These are phyloP conservation scores for Eupelmus urozonus DNA, from an alignment of 2,888 invertebrate species.

Conservation along the genomic window DNA sequence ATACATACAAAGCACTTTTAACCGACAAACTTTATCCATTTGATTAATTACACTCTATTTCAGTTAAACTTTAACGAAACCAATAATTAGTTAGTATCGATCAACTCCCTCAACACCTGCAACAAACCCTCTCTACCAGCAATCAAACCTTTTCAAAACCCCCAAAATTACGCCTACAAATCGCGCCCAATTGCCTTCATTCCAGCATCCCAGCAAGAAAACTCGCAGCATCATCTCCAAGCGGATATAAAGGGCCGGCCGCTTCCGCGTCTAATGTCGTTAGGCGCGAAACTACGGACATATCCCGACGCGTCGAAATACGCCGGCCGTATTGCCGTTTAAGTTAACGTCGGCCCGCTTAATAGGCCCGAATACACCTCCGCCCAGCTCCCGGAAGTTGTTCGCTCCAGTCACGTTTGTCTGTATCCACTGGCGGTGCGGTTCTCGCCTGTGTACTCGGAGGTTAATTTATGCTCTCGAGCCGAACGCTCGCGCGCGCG, in stretches of 20 bases:
- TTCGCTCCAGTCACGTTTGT: slow-evolving; percentile 7
- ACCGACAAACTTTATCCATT: too few relatives aligned
- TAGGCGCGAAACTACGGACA: slow-evolving; percentile 17
- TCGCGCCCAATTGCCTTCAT: too few relatives aligned
- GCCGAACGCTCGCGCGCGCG: background rate
- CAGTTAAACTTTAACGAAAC: too few relatives aligned
- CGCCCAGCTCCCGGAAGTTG: background rate
- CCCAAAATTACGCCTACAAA: too few relatives aligned
- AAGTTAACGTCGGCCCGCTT: slow-evolving; percentile 59
- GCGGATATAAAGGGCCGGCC: background rate
- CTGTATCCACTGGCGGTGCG: background rate
- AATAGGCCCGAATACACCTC: slow-evolving; percentile 59
- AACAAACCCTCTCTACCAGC: too few relatives aligned
- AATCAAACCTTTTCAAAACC: too few relatives aligned
- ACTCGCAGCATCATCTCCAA: too few relatives aligned
- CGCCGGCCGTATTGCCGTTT: slow-evolving; percentile 54
- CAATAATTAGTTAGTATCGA: too few relatives aligned
- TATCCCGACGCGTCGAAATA: background rate
- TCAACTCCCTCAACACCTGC: too few relatives aligned
- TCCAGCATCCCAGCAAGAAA: too few relatives aligned
- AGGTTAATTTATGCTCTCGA: slow-evolving; percentile 33
- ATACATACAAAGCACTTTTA: too few relatives aligned
- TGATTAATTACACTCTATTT: too few relatives aligned
- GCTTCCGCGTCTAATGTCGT: slow-evolving; percentile 29
- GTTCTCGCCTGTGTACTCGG: background rate